phyloP scores from a whole-genome alignment of 2,797 vertebrate genomes.

The Myotis daubentonii region DNA sequence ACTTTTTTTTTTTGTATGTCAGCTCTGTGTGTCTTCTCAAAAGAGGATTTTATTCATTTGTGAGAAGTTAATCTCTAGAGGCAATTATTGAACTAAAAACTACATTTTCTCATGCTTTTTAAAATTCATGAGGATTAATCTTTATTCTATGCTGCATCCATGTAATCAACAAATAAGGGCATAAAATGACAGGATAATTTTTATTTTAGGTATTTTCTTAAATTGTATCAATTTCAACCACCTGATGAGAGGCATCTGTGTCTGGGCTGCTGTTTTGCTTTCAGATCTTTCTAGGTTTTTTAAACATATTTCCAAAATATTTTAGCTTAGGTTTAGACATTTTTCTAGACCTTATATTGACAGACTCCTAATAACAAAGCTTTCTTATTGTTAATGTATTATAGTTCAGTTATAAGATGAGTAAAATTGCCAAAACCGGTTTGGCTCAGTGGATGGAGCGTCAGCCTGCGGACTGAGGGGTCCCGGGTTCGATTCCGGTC shows the following conservation, averaged over 20 bases:
- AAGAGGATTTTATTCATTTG: slow-evolving; percentile 77
- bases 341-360: not conserved
- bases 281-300: not conserved
- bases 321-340: not conserved
- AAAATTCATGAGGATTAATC: not conserved
- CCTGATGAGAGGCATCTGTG: not conserved
- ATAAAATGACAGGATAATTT: not conserved
- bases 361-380: not conserved
- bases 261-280: not conserved
- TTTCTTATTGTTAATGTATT: not conserved
- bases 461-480: no score
- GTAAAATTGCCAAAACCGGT: no score
- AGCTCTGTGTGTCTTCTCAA: slow-evolving; percentile 54
- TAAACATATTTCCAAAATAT: not conserved
- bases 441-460: no score
- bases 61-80: slow-evolving; percentile 75
- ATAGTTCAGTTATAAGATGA: not conserved
- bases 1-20: slow-evolving; percentile 40
- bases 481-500: no score
- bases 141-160: not conserved
- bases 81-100: slow-evolving; percentile 79
- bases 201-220: not conserved
- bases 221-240: not conserved
- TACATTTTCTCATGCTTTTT: slow-evolving; percentile 48
- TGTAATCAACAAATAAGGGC: not conserved